Base-by-base conservation (phyloP, 2,888 invertebrate genomes). In the Diarsia mendica region DNA sequence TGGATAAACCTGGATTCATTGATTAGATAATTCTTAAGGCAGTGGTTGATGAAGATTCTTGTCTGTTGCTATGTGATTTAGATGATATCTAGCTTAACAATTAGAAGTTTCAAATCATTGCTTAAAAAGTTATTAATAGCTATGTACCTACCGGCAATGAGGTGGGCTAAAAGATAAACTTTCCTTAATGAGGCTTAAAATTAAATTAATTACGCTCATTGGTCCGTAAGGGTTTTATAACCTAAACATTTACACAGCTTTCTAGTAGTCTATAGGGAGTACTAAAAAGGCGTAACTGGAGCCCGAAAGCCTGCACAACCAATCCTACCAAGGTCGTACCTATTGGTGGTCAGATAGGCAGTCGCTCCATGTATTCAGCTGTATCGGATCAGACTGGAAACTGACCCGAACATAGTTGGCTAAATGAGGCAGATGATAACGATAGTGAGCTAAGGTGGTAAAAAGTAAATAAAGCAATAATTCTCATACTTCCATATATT, bases 1-100 rank as follows among this genome's bases (percentile, higher is more conserved):
- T n/a, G 2, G 44, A 23, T 46, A 66, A 66, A 61, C 20, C 23
- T 53, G 3, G 48, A 39, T 63, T 53, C 8, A 39, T 53, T 63
- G 48, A 39, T 53, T 44, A 53, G n/a, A 33, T 23, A 67, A 33
- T 61, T 28, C 15, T 33, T 18, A 60, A 79, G 39, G 15, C 48
- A 28, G 63, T 53, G 18, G 10, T 11, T 44, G 67, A 49, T 33
- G 46, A 20, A 60, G 61, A 33, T 51, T 20, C 48, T 10, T 15
- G 0, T 39, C 0, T 33, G n/a, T 69, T 48, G 0, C 68, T 0
- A 48, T n/a, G 11, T 48, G 33, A 67, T 46, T 67, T 46, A 46
- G 46, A 67, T 67, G 4, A n/a, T 10, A n/a, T 23, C 4, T 10
- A 10, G 13, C 28, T 28, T 44, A 20, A 15, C n/a, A 69, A 48